Evolutionary conservation across 2,888 invertebrate species (phyloP).

Genomic region (Parnassius orleans): DNA sequence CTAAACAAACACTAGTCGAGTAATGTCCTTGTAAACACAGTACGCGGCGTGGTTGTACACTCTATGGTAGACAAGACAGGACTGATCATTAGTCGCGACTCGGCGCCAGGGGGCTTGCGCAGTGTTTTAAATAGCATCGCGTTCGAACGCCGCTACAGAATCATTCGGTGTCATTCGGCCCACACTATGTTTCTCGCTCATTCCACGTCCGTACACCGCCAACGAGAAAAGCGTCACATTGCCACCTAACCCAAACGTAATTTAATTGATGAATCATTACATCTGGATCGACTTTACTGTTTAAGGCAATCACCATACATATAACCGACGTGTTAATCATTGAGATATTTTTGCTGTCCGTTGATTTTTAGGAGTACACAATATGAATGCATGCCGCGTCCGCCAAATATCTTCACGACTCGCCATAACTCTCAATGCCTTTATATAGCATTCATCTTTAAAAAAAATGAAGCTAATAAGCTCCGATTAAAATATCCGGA

Average conservation of each 20-base stretch:
- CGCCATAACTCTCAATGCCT: slow-evolving; percentile 3
- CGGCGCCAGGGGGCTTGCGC: slow-evolving; percentile 79
- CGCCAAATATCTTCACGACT: slow-evolving; percentile 15
- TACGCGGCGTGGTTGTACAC: slow-evolving; percentile 66
- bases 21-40: slow-evolving; percentile 73
- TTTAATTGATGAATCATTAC: slow-evolving; percentile 70
- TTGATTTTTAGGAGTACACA: slow-evolving; percentile 9
- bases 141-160: slow-evolving; percentile 63
- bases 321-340: slow-evolving; percentile 31
- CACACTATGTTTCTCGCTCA: slow-evolving; percentile 79
- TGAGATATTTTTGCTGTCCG: slow-evolving; percentile 29
- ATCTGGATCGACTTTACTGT: slow-evolving; percentile 61
- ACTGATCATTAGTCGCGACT: slow-evolving; percentile 79
- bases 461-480: no score
- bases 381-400: slow-evolving; percentile 2
- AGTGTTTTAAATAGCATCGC: slow-evolving; percentile 81
- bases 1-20: slow-evolving; percentile 73
- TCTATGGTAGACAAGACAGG: slow-evolving; percentile 71
- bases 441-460: background rate
- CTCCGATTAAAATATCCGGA: no score
- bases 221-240: slow-evolving; percentile 26
- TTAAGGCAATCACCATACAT: slow-evolving; percentile 55
- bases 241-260: slow-evolving; percentile 51
- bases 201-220: slow-evolving; percentile 54
- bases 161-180: slow-evolving; percentile 70